phyloP scores from a whole-genome alignment of 2,113 vertebrate species.

The Pseudorectes ferrugineus region DNA sequence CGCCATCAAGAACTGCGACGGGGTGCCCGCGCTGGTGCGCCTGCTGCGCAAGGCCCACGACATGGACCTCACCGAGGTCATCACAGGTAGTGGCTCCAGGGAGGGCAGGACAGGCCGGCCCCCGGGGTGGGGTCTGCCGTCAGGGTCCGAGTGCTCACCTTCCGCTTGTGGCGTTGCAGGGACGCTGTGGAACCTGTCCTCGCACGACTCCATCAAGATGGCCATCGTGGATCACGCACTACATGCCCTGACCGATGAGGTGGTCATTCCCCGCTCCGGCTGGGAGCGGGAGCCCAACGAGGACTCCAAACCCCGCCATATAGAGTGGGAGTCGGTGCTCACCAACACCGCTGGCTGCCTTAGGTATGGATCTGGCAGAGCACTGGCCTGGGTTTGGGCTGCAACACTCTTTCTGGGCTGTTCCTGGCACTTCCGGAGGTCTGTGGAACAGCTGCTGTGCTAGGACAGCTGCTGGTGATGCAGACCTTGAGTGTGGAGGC shows the following conservation, averaged over 20 bases:
- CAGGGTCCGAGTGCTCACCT: not conserved
- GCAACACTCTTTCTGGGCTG: accelerated
- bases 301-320: conserved; percentile 88
- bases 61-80: conserved; percentile 90
- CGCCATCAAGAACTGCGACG: conserved; percentile 97
- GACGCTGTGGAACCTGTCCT: conserved; percentile 96
- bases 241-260: conserved; percentile 89
- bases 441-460: not conserved
- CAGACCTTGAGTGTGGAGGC: not conserved
- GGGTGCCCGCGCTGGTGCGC: conserved; percentile 85
- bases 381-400: not conserved
- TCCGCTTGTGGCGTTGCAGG: conserved; percentile 55
- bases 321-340: conserved; percentile 92
- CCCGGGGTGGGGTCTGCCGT: accelerated
- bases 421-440: not conserved
- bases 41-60: conserved; percentile 88
- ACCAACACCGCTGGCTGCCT: conserved; percentile 96
- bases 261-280: conserved; percentile 89
- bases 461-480: not conserved
- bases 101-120: not conserved
- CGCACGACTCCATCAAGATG: conserved; percentile 96
- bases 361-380: conserved; percentile 71
- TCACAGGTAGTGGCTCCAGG: conserved; percentile 80
- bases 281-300: conserved; percentile 88
- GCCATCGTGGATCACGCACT: conserved; percentile 93